These are phyloP conservation scores for Papilio gigon DNA, from an alignment of 2,888 invertebrate genomes.

Conservation along the genomic window DNA sequence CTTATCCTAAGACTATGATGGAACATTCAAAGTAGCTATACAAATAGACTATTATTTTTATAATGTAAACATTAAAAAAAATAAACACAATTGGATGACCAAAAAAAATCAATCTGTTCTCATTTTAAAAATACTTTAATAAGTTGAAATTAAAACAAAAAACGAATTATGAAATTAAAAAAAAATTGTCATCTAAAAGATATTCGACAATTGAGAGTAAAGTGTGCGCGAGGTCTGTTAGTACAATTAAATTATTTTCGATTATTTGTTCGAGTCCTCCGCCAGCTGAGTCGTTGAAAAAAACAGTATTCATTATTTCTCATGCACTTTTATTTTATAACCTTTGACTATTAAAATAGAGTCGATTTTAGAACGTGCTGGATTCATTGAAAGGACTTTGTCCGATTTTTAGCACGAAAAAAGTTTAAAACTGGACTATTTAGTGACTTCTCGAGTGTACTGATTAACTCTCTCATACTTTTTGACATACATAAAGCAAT, in stretches of 20 bases:
- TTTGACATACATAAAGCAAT: conserved; percentile 22
- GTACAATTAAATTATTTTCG: conserved; percentile 77
- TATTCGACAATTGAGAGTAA: conserved; percentile 69
- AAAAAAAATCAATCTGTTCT: conserved; percentile 48
- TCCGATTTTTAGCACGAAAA: conserved; percentile 39
- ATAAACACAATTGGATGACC: too few species aligned
- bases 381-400: conserved; percentile 37
- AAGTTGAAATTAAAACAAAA: too few species aligned
- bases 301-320: conserved; percentile 64
- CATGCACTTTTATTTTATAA: conserved; percentile 44
- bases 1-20: neutral
- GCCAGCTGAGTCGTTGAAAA: conserved; percentile 73
- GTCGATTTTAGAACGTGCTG: conserved; percentile 33
- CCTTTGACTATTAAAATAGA: conserved; percentile 42
- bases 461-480: conserved; percentile 14
- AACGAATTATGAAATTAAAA: too few species aligned
- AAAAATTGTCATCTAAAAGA: too few species aligned
- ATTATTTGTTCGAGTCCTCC: conserved; percentile 77
- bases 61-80: neutral
- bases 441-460: conserved; percentile 38
- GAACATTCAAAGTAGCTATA: neutral
- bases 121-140: too few species aligned
- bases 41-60: neutral
- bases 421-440: conserved; percentile 41
- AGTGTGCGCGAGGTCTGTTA: conserved; percentile 64